These are phyloP conservation scores for Condylura cristata DNA, from an alignment of 2,113 vertebrate species.

Conservation along the genomic window DNA sequence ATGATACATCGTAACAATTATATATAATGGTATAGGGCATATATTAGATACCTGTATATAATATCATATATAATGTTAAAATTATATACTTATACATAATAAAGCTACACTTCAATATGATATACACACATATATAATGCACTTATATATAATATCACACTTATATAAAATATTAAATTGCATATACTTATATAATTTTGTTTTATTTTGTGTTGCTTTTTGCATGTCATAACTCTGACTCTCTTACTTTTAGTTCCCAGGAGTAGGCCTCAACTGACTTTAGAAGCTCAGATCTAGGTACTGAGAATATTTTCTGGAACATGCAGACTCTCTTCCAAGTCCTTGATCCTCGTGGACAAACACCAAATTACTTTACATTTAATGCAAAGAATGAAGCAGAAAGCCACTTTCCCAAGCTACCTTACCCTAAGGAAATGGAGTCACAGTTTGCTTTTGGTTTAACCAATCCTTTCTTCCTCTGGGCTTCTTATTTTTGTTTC, in stretches of 20 bases:
- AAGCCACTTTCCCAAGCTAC: background rate
- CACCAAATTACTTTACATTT: background rate
- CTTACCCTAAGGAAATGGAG: background rate
- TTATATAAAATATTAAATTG: too few species aligned
- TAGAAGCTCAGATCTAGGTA: background rate
- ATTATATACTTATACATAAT: too few species aligned
- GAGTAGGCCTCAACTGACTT: background rate
- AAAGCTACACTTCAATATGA: too few species aligned
- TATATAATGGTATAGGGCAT: too few species aligned
- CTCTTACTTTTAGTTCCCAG: background rate
- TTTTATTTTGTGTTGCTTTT: background rate
- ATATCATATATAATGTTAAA: too few species aligned
- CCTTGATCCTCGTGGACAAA: background rate
- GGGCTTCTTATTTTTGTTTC: background rate
- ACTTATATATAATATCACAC: too few species aligned
- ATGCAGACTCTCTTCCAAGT: background rate
- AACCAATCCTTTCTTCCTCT: conserved; percentile 24
- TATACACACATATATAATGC: too few species aligned
- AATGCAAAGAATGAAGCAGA: background rate
- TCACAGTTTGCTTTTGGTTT: conserved; percentile 47
- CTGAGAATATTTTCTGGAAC: background rate
- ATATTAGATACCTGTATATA: too few species aligned
- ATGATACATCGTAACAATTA: too few species aligned
- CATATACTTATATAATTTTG: too few species aligned
- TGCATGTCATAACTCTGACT: background rate